phyloP scores from a whole-genome alignment of 1,140 invertebrate genomes.

The Whitmania pigra region DNA sequence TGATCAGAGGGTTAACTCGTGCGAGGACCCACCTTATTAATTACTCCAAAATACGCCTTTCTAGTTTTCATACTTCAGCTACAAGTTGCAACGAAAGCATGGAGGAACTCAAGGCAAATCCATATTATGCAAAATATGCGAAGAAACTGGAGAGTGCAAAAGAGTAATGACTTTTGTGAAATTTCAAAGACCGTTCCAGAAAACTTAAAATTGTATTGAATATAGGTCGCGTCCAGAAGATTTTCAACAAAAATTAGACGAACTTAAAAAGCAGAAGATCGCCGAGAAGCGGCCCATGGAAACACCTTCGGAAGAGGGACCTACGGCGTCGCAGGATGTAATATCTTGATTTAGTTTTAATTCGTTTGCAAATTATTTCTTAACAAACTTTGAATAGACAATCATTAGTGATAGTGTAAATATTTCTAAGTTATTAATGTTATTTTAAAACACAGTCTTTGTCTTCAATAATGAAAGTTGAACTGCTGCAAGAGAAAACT shows the following conservation, averaged over 20 bases:
- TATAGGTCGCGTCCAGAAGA: constrained; percentile 13
- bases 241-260: constrained; percentile 17
- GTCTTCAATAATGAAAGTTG: constrained; percentile 62
- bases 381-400: no score
- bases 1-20: no score
- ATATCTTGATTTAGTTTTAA: constrained; percentile 38
- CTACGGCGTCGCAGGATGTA: constrained; percentile 26
- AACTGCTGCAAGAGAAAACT: constrained; percentile 57
- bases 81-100: no score
- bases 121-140: constrained; percentile 69
- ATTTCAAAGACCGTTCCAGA: background rate
- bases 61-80: no score
- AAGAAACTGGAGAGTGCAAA: constrained; percentile 60
- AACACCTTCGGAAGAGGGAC: constrained; percentile 19
- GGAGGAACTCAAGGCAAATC: constrained; percentile 47
- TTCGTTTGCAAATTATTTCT: background rate
- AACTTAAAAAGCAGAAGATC: constrained; percentile 13
- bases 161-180: constrained; percentile 38
- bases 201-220: background rate
- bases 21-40: no score
- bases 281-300: constrained; percentile 19
- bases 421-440: background rate
- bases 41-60: no score
- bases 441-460: constrained; percentile 41
- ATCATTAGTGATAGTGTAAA: no score